Base-by-base conservation (phyloP, 2,888 invertebrate species). In the Melipona bicolor region DNA sequence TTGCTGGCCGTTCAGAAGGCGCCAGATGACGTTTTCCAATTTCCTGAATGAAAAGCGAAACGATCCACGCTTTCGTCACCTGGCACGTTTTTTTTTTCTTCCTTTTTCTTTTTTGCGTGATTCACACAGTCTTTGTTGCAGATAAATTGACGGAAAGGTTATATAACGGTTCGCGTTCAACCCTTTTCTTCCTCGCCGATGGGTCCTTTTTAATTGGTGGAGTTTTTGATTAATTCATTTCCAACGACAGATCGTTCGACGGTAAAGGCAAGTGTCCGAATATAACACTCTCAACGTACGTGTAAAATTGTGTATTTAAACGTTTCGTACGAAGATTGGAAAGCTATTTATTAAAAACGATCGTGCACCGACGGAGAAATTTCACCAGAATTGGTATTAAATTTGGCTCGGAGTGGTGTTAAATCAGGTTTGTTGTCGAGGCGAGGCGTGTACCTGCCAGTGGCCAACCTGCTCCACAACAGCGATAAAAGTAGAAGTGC, bases 21-120 rank as follows among this genome's bases (percentile, higher is more conserved):
- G 77, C 89, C 93, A 93, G 93, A 93, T 94, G 94, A 94, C 92
- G 93, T 88, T 94, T 94, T 93, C 90, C 92, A 92, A 93, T 94
- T 93, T 93, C 90, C 92, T 91, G 90, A 91, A 92, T 91, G 93
- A 91, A 88, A 90, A 84, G 92, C 91, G 91, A 90, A 89, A 93
- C 93, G 93, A 93, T 91, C 88, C 87, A 82, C 86, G 77, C 80
- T 87, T 87, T 89, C 89, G 90, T 88, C 93, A 93, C 93, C 93
- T 93, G 93, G 93, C 86, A 69, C 81, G 72, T 88, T 81, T 83
- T 64, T 83, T 9, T 43, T 1, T 43, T 9, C 2, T 43, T 43
- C 1, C 6, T 36, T 36, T 36, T 9, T 9, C 9, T 36, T 43
- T 43, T 69, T 54, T 56, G 59, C 50, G 79, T 61, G 81, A 71